Base-by-base conservation (phyloP, 2,888 invertebrate species). In the Tupiocoris notatus region DNA sequence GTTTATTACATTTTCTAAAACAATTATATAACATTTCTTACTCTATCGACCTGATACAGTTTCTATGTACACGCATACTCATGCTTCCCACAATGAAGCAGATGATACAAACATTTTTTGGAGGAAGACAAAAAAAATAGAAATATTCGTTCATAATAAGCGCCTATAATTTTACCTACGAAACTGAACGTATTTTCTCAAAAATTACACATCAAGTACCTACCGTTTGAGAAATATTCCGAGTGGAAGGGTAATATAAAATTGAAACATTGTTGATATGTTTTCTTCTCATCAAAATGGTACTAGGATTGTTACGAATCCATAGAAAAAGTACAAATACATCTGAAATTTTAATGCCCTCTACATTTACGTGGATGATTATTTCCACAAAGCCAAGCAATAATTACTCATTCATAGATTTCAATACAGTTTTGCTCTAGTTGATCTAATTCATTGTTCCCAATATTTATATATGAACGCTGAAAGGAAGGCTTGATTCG, bases 241-340 rank as follows among this genome's bases (percentile, higher is more conserved):
- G n/a, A n/a, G n/a, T n/a, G n/a, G n/a, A n/a, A n/a, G n/a, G n/a
- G n/a, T n/a, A n/a, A n/a, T n/a, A n/a, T n/a, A n/a, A n/a, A 39
- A 39, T 39, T 39, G 39, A 39, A 39, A 39, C 39, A 39, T 39
- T 3, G 21, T 22, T 67, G 67, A 67, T 67, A 67, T 67, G 67
- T 67, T 54, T 67, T 57, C 54, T 57, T 57, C 17, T 22, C 20
- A 65, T 39, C 54, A 67, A 39, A 22, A 67, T 67, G 17, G 56
- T 22, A 65, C 39, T 17, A 24, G 24, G 24, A 65, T 65, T 65
- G 65, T 57, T 54, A 56, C 39, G 12, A 21, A 7, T 56, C 21
- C 1, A 54, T 67, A 67, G 57, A 67, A 67, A 67, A 67, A 67
- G 67, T 67, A 67, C 67, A 67, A 67, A 67, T 56, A 67, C 67